Base-by-base conservation (phyloP, 2,113 vertebrate species). In the Sardina pilchardus region DNA sequence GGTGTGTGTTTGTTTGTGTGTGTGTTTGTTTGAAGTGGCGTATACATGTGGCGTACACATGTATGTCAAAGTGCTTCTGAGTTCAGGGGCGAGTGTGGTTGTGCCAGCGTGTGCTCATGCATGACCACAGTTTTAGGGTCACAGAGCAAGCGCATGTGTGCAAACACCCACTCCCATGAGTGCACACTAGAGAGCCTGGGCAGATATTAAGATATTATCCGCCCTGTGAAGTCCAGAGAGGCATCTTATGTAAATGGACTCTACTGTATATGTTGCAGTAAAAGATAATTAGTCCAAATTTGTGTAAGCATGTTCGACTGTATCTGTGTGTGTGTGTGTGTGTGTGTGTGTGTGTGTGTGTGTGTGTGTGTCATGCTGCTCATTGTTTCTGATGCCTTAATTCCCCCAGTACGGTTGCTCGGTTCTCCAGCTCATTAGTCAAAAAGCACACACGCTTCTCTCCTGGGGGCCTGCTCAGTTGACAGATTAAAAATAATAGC, bases 381-480 rank as follows among this genome's bases (percentile, higher is more conserved):
- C 92, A 92, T 92, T 93, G 90, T 93, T 93, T 91, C 90, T 67
- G 89, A 90, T 92, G 90, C 92, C 92, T 92, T 91, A 91, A 94
- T 92, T 90, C 90, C 91, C 47, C 89, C 89, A 75, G 88, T 90
- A 89, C 82, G 86, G 90, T 90, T 91, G 86, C 82, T 45, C 63
- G 14, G 21, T 83, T 84, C 87, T 42, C 43, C 83, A 59, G 91
- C 91, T 95, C 92, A 93, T 93, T 93, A 94, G 93, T 93, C 92
- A 93, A 90, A 91, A 91, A 87, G 86, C 91, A 89, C 88, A 63
- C 82, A 59, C 53, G 88, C 89, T 84, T 86, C 88, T 86, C 92
- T 92, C 91, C 89, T 86, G 90, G 89, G 91, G 88, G 86, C 90
- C 87, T 83, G 63, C n/a, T 26, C 63, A 71, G 63, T 34, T 14